Base-by-base conservation (phyloP, 2,113 vertebrate species). In the Tiliqua scincoides region DNA sequence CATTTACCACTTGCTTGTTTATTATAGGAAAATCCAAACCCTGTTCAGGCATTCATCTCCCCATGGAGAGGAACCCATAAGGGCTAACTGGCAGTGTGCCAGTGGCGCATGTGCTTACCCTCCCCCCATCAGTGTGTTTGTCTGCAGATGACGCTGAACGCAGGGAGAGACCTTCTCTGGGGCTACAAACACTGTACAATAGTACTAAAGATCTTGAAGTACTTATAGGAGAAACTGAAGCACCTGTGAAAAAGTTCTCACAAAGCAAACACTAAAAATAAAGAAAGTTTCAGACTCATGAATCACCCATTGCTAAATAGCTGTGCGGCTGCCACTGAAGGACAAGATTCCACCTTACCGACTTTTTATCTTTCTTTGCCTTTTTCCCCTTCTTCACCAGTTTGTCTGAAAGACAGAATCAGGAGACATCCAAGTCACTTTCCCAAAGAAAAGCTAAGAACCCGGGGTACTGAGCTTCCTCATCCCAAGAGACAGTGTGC, bases 281-380 rank as follows among this genome's bases (percentile, higher is more conserved):
- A 30, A 40, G 27, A 63, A 7, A 10, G 0, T 37, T 32, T 25
- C n/a, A 30, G 54, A 61, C 30, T 75, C 20, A 2, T 48, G 27
- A 20, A 40, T 2, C 9, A 43, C 59, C 32, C 23, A 2, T 61
- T 35, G 14, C 8, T 67, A 79, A 79, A 62, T 4, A 48, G 3
- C 2, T 48, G 1, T n/a, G 20, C 14, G 63, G 67, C 79, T 52
- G 8, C 5, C 21, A 43, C 14, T 32, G n/a, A 25, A 17, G 15
- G 32, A 48, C 15, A 12, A 57, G 3, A 37, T 54, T 30, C 18
- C 61, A 54, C 67, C 97, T 98, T 92, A 98, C 98, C 84, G 96
- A 98, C 92, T 98, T 99, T 92, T 98, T 99, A 30, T 93, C 97
- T 85, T 96, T 98, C 92, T 97, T 98, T 89, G 98, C 98, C 90